Evolutionary conservation across 2,888 invertebrate genomes (phyloP).

Genomic region (Ptychoptera contaminata): DNA sequence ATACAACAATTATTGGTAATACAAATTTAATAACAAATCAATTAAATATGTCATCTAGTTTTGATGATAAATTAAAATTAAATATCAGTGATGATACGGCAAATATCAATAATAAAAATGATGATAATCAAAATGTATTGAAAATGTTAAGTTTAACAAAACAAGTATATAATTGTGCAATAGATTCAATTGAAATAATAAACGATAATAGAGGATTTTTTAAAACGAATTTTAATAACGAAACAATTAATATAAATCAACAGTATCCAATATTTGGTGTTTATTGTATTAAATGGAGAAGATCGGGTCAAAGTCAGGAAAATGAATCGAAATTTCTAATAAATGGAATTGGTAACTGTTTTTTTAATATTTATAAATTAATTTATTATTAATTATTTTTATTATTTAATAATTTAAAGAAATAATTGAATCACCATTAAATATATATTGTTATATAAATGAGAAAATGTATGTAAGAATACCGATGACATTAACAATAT

Average conservation of each 20-base stretch:
- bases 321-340: constrained; percentile 30
- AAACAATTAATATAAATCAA: not conserved
- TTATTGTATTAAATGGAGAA: constrained; percentile 29
- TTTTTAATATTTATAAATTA: not conserved
- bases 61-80: constrained; percentile 22
- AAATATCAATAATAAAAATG: constrained; percentile 9
- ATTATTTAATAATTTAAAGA: constrained; percentile 11
- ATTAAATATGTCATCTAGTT: constrained; percentile 20
- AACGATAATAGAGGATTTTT: constrained; percentile 28
- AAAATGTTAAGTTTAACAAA: constrained; percentile 11
- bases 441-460: constrained; percentile 29
- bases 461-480: constrained; percentile 31
- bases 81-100: constrained; percentile 6
- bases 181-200: constrained; percentile 27
- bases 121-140: not conserved
- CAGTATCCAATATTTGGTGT: constrained; percentile 21
- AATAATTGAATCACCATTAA: constrained; percentile 26
- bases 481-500: constrained; percentile 28
- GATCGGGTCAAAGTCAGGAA: constrained; percentile 22
- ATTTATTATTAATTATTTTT: not conserved
- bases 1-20: constrained; percentile 28
- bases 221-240: constrained; percentile 14
- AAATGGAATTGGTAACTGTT: constrained; percentile 16
- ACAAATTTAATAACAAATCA: constrained; percentile 18
- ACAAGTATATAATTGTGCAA: constrained; percentile 23